Evolutionary conservation across 2,888 invertebrate genomes (phyloP), one percentile per base, ranked within the genome.

Genomic region (Ligdia adustata): DNA sequence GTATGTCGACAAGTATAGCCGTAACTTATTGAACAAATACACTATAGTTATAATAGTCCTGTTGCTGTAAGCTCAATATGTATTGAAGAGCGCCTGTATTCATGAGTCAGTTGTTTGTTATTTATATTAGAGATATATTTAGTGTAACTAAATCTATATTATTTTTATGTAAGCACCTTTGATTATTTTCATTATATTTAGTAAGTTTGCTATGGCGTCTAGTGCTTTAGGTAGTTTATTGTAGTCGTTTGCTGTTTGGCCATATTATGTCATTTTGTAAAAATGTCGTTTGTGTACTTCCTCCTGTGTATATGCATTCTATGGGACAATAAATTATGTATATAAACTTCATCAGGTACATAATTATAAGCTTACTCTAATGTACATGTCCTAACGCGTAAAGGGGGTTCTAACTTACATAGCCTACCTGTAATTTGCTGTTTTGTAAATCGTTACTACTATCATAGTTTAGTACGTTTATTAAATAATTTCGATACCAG

Each of bases 71-170:
- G 47, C 52, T 47, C 52, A 52, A 44, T 40, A 47, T 35, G 39
- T 37, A 47, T 41, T 37, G 9, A n/a, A n/a, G 42, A 42, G 42
- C 42, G 1, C 26, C n/a, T n/a, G n/a, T n/a, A n/a, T n/a, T 28
- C 18, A 28, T 33, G 22, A 49, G 48, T 49, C 48, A 47, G 47
- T 55, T 47, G 44, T 37, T 55, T 55, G 55, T 55, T 57, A 56
- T 53, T 58, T 55, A 52, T 58, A 53, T 27, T 53, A 55, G 53
- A 58, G 55, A 49, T 55, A 53, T 58, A 58, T 58, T 56, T 59
- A 59, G 56, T 52, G 31, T 54, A 51, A 56, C 52, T 56, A 56
- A 56, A 54, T 38, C 18, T 50, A n/a, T n/a, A n/a, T 57, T 42
- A 42, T 52, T 53, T 44, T 56, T 41, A 38, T 42, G 20, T 49